Evolutionary conservation across 1,140 invertebrate species (phyloP), one percentile per base, ranked within the genome.

Genomic region (Macrobrachium nipponense): DNA sequence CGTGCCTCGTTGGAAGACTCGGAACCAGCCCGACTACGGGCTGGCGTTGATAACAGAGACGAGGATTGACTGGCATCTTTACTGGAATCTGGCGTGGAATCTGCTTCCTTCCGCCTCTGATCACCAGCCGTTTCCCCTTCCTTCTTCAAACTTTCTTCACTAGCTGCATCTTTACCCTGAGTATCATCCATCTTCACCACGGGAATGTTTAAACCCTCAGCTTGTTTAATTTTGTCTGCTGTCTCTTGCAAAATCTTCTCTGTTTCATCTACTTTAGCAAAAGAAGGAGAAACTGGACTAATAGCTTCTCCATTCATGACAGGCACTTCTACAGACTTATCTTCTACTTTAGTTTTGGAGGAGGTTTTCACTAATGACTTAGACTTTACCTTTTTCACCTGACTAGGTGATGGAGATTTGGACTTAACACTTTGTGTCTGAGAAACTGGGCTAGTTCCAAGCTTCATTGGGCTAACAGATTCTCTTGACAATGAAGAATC

Each of bases 1-100:
- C 83, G 73, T 66, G 79, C 86, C 36, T 89, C 88, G 14, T 79
- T 87, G 17, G 88, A 89, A 27, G 88, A 89, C 80, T 89, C 88
- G 12, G 88, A 89, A 44, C 88, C 88, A 44, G 86, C 87, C 36
- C 88, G 82, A 83, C 88, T 89, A 70, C 88, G 68, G 62, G 86
- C 82, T 44, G 88, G 88, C 15, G 85, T 89, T 17, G 88, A 85
- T 15, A 80, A 64, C 66, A 86, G 43, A 36, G 88, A 89, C n/a
- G 88, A 89, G 17, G 79, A 61, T 68, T 87, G 87, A 64, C 87
- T 87, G 23, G 72, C 66, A 64, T 86, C 87, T 80, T 86, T 88
- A 73, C 87, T 87, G 18, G 79, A 58, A 72, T 73, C 73, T 70
- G 72, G 61, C 20, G 80, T 58, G 43, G 83, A 70, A 44, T 88